Evolutionary conservation across 2,888 invertebrate genomes (phyloP), one percentile per base, ranked within the genome.

Genomic region (Acanthosoma haemorrhoidale): DNA sequence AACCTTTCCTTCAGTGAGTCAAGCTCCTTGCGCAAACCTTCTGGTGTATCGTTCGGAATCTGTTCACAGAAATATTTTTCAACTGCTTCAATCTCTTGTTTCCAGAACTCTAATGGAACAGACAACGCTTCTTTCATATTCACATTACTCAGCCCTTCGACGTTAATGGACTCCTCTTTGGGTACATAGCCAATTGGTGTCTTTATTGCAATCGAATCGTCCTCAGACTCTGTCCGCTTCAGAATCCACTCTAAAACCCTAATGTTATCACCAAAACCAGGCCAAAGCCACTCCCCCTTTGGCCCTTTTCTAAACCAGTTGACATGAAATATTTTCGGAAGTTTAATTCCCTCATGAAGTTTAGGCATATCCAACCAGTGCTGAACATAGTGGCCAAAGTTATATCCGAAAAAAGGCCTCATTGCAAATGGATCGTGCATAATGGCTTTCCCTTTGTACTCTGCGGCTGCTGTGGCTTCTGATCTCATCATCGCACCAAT

Each of bases 381-480:
- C 13, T 87, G 82, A 18, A 99, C 83, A 80, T 99, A 99, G 77
- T 95, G 86, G 2, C 98, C 98, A 79, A 98, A 97, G 84, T 99
- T 99, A 85, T 99, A 99, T 0, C 98, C 98, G 80, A 99, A 97
- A 88, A 99, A 99, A 6, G 99, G 98, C 63, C 98, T 85, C 98
- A 99, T 99, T 0, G 98, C 99, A 82, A 99, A 98, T 9, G 99
- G 98, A 82, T 99, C 99, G 82, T 98, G 92, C 96, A 99, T 96
- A 31, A 99, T 90, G 1, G 87, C 83, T 81, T 94, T 94, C 57
- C 89, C 90, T 86, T 85, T 89, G 79, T 93, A 87, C 82, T 99
- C 99, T 25, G 99, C 98, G 4, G 98, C 99, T 25, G 98, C 98
- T 0, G 99, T 99, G 0, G 98, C 88, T 81, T 99, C 98, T 68